These are phyloP conservation scores for Pterostichus madidus DNA, from an alignment of 2,888 invertebrate species.

Conservation along the genomic window DNA sequence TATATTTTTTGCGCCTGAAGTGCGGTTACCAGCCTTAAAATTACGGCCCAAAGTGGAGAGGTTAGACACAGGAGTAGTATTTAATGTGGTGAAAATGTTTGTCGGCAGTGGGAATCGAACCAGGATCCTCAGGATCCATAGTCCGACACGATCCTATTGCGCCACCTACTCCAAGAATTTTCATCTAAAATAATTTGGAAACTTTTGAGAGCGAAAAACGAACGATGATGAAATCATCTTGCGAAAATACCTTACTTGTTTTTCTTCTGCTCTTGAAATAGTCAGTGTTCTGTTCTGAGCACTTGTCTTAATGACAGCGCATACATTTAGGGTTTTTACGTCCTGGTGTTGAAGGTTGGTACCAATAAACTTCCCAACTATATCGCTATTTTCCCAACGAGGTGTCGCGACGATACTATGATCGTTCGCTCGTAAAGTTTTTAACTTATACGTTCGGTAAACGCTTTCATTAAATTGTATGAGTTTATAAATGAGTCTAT, in stretches of 20 bases:
- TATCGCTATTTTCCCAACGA: conserved; percentile 22
- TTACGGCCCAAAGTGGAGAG: too few relatives aligned
- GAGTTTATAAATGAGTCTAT: conserved; percentile 33
- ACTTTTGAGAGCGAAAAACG: too few relatives aligned
- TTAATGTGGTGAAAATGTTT: too few relatives aligned
- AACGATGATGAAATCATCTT: background rate
- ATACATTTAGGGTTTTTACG: conserved; percentile 44
- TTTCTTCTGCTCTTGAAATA: background rate
- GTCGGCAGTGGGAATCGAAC: too few relatives aligned
- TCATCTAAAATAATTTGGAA: too few relatives aligned
- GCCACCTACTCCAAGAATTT: too few relatives aligned
- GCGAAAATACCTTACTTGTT: background rate
- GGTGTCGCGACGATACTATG: conserved; percentile 18
- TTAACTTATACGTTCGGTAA: conserved; percentile 31
- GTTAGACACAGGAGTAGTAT: too few relatives aligned
- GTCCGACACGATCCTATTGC: too few relatives aligned
- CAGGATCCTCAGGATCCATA: too few relatives aligned
- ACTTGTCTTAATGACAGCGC: conserved; percentile 4
- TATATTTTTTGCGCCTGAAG: too few relatives aligned
- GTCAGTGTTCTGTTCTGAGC: too few relatives aligned
- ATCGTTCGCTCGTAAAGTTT: conserved; percentile 41
- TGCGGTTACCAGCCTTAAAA: too few relatives aligned
- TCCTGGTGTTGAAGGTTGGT: background rate
- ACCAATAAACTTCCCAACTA: conserved; percentile 18
- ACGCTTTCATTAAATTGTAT: conserved; percentile 47